Evolutionary conservation across 2,113 vertebrate species (phyloP), one percentile per base, ranked within the genome.

Genomic region (Suncus etruscus): DNA sequence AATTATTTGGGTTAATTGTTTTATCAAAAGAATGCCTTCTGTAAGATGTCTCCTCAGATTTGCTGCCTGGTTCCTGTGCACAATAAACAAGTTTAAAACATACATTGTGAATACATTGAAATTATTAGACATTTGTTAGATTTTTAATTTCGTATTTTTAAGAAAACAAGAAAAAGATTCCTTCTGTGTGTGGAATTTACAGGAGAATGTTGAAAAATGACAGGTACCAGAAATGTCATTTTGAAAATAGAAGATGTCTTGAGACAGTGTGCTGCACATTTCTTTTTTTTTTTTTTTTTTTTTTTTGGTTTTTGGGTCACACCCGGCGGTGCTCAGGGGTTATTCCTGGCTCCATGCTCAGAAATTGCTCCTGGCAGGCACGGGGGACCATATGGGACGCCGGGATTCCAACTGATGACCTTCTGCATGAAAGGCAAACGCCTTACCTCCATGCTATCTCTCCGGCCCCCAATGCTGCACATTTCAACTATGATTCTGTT

Each of bases 211-310:
- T 78, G 5, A 15, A 18, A 79, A 77, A 72, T 31, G 27, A 68
- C 2, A 70, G 31, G 45, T 39, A 47, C 3, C 65, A 14, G 15
- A 31, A 6, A 47, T 54, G 80, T 73, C 29, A 50, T 78, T 45
- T 75, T 39, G n/a, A 82, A 91, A 39, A 87, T 82, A 82, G 15
- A 91, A 47, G 4, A 70, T 82, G 8, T 69, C 11, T n/a, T 74
- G 3, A 68, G 29, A 48, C 86, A 86, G 77, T 39, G 31, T 11
- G n/a, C 6, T 90, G 54, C 1, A 66, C 82, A 5, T 86, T 85
- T 75, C 14, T n/a, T n/a, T n/a, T n/a, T n/a, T n/a, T n/a, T n/a
- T n/a, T n/a, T n/a, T n/a, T n/a, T n/a, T n/a, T n/a, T n/a, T n/a
- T n/a, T n/a, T n/a, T n/a, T n/a, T n/a, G n/a, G n/a, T n/a, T n/a